Evolutionary conservation across 2,888 invertebrate genomes (phyloP).

Genomic region (Parnassius mnemosyne): DNA sequence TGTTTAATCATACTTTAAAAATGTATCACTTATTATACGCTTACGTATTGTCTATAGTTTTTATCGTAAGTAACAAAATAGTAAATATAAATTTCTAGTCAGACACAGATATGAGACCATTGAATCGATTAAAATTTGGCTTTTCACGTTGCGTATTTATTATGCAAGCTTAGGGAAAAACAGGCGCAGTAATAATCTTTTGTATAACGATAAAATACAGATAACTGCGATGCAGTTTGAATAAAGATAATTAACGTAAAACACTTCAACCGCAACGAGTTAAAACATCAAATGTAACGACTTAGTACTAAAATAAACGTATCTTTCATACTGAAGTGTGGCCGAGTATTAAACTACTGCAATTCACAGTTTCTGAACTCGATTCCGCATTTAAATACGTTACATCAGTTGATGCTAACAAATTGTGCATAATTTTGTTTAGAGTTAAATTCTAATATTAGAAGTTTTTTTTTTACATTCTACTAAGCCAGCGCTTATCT

Average conservation of each 20-base stretch:
- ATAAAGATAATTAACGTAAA: constrained; percentile 4
- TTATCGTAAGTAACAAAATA: no score
- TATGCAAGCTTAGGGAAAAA: neutral
- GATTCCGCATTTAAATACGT: neutral
- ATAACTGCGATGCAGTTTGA: constrained; percentile 4
- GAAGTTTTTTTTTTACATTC: no score
- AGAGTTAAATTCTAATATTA: neutral
- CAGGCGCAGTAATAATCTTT: neutral
- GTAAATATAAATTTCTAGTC: neutral
- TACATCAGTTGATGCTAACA: constrained; percentile 2
- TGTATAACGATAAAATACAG: no score
- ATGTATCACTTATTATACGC: no score
- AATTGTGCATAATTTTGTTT: neutral
- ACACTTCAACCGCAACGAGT: constrained; percentile 1
- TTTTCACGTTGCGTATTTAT: neutral
- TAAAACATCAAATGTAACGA: constrained; percentile 2
- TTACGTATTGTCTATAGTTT: no score
- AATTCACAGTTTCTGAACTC: constrained; percentile 5
- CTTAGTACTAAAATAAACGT: constrained; percentile 6
- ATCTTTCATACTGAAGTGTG: constrained; percentile 2
- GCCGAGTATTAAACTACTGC: neutral
- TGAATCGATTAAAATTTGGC: neutral
- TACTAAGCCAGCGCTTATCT: no score
- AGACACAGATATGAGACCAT: neutral
- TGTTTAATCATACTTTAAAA: neutral